Evolutionary conservation across 2,113 vertebrate species (phyloP).

Genomic region (Phyllostomus discolor): DNA sequence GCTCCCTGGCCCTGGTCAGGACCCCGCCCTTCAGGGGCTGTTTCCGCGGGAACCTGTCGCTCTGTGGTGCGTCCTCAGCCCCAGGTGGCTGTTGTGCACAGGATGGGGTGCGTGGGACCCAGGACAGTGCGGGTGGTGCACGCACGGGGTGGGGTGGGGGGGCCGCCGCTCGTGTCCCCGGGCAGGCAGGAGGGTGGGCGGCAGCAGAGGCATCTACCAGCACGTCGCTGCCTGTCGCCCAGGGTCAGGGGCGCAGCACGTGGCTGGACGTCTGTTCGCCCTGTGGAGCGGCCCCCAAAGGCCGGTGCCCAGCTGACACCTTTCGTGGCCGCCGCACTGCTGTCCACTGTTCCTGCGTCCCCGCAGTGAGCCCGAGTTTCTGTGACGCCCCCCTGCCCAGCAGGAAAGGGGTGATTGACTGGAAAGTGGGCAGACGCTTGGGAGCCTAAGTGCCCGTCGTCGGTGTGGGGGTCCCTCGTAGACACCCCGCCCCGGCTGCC

Average conservation of each 20-base stretch:
- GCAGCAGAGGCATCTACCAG: accelerated
- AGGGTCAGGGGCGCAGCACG: not conserved
- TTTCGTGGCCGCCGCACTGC: no score
- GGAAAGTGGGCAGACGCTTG: not conserved
- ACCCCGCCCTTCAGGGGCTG: not conserved
- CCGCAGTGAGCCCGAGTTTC: not conserved
- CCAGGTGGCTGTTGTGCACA: accelerated
- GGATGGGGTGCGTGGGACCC: not conserved
- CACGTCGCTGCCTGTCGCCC: no score
- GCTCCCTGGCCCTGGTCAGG: no score
- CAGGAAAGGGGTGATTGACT: not conserved
- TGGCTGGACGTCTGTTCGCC: not conserved
- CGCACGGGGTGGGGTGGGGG: not conserved
- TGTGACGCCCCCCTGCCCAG: not conserved
- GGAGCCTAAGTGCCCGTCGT: not conserved
- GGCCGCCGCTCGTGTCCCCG: not conserved
- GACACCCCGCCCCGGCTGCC: not conserved
- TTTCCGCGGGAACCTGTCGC: accelerated
- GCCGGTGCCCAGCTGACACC: not conserved
- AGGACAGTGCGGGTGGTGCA: accelerated
- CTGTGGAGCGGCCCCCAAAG: not conserved
- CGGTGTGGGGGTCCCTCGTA: not conserved
- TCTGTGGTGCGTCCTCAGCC: not conserved
- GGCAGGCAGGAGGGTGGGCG: not conserved
- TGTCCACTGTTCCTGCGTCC: no score